Evolutionary conservation across 2,113 vertebrate species (phyloP).

Genomic region (Limanda limanda): DNA sequence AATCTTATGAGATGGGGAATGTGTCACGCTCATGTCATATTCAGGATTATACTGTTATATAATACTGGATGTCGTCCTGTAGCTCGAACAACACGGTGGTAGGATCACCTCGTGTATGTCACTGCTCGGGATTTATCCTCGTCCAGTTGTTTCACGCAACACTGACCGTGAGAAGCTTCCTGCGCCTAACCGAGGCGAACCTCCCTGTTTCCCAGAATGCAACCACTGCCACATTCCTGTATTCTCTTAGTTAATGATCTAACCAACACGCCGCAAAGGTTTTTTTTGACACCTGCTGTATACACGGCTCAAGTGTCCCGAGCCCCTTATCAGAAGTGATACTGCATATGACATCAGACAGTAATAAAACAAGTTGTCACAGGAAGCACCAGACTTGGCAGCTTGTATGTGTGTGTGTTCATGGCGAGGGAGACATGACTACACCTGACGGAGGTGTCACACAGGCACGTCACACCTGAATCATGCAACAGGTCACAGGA

Average conservation of each 20-base stretch:
- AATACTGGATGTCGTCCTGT: neutral
- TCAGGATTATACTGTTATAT: conserved; percentile 1
- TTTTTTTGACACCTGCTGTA: conserved; percentile 19
- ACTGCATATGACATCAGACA: conserved; percentile 54
- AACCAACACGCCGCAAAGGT: conserved; percentile 46
- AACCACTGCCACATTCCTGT: conserved; percentile 40
- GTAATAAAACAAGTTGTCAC: conserved; percentile 45
- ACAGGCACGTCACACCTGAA: conserved; percentile 64
- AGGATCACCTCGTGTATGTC: conserved; percentile 8
- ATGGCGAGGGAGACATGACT: conserved; percentile 59
- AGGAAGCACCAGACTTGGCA: conserved; percentile 71
- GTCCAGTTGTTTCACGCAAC: conserved; percentile 13
- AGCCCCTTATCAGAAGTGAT: conserved; percentile 50
- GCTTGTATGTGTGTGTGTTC: conserved; percentile 45
- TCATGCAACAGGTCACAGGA: conserved; percentile 48
- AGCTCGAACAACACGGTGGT: neutral
- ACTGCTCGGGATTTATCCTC: neutral
- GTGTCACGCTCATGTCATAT: conserved; percentile 50
- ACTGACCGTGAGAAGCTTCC: neutral
- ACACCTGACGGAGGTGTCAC: conserved; percentile 55
- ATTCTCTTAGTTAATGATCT: conserved; percentile 66
- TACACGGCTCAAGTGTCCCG: conserved; percentile 21
- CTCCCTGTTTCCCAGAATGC: conserved; percentile 29
- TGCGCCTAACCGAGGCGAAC: neutral
- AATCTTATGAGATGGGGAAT: conserved; percentile 41